These are phyloP conservation scores for Erythrolamprus reginae DNA, from an alignment of 2,113 vertebrate species.

Conservation along the genomic window DNA sequence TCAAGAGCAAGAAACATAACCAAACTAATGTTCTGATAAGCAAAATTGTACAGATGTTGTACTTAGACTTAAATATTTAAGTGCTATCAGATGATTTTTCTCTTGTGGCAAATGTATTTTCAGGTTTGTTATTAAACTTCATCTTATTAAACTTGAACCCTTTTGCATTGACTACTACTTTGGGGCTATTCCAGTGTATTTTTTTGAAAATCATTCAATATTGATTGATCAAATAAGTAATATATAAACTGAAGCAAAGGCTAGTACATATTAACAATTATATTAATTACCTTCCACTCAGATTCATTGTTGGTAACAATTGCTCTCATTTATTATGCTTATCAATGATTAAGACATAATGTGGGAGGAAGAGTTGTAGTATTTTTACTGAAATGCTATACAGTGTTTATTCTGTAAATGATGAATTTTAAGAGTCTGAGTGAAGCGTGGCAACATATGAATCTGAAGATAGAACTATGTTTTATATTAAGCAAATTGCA, in stretches of 20 bases:
- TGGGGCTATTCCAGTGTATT: constrained; percentile 6
- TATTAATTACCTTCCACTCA: constrained; percentile 28
- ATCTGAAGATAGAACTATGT: neutral
- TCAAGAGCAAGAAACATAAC: neutral
- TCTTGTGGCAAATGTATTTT: neutral
- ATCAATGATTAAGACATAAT: neutral
- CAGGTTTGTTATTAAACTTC: neutral
- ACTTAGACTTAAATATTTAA: neutral
- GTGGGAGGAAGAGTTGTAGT: constrained; percentile 38
- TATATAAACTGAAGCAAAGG: constrained; percentile 22
- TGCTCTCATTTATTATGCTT: neutral
- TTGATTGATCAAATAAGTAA: constrained; percentile 38
- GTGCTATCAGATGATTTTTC: neutral
- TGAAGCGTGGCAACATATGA: neutral
- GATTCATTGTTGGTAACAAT: neutral
- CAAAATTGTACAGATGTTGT: neutral
- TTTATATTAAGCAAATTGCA: neutral
- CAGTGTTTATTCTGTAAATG: neutral
- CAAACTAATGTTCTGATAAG: neutral
- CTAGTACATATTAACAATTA: constrained; percentile 37
- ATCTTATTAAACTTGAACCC: neutral
- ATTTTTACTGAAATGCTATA: constrained; percentile 32
- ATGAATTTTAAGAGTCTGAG: neutral
- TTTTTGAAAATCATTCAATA: constrained; percentile 30
- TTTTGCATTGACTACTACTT: neutral